Evolutionary conservation across 2,113 vertebrate genomes (phyloP).

Genomic region (Pseudolaguvia tuberculata): DNA sequence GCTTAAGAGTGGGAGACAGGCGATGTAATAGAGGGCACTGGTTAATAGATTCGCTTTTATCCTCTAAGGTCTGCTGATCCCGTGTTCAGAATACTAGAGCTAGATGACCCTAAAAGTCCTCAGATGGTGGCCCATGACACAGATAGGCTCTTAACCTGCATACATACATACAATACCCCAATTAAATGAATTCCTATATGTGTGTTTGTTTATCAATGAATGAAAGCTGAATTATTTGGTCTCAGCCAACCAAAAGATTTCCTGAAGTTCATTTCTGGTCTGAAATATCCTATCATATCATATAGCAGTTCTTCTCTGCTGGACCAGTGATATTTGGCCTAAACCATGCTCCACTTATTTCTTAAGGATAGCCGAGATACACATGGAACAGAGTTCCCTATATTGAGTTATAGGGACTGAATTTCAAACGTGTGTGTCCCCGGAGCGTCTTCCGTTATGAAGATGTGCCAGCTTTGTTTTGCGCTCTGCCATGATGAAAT

Average conservation of each 20-base stretch:
- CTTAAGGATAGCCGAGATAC: background rate
- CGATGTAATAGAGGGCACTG: constrained; percentile 51
- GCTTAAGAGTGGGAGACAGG: constrained; percentile 67
- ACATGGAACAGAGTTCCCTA: constrained; percentile 49
- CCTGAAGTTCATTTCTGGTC: background rate
- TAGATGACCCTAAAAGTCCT: constrained; percentile 52
- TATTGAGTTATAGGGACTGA: constrained; percentile 54
- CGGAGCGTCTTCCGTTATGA: constrained; percentile 70
- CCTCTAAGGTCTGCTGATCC: constrained; percentile 53
- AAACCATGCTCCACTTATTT: constrained; percentile 4
- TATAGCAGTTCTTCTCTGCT: background rate
- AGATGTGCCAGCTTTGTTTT: constrained; percentile 77
- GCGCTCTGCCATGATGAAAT: constrained; percentile 66
- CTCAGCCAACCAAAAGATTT: background rate
- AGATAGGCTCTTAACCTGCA: background rate
- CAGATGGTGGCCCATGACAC: constrained; percentile 56
- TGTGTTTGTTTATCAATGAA: constrained; percentile 1
- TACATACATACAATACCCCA: background rate
- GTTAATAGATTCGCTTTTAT: constrained; percentile 49
- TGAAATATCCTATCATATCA: background rate
- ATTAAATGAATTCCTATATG: background rate
- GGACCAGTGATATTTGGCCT: background rate
- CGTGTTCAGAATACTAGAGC: constrained; percentile 49
- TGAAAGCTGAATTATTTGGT: background rate
- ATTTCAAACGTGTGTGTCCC: constrained; percentile 61